Evolutionary conservation across 2,797 vertebrate genomes (phyloP), one percentile per base, ranked within the genome.

Genomic region (Champsocephalus gunnari): DNA sequence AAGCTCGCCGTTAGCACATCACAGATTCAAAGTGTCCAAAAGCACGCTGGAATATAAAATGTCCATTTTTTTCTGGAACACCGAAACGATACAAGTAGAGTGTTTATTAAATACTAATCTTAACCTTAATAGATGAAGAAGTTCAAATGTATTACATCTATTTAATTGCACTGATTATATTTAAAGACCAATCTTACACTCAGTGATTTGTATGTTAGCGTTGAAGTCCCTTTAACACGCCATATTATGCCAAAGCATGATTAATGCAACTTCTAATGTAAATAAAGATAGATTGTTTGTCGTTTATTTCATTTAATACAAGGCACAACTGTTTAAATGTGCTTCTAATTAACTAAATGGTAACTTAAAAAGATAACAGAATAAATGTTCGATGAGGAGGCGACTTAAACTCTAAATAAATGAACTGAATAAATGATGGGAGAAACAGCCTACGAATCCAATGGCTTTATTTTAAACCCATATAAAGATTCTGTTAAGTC

Each of bases 331-430:
- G 19, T 79, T 81, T 66, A 72, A 86, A 87, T 81, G 84, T 63
- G 56, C 66, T 81, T 81, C 53, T 78, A 55, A 62, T 80, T 70
- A 61, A 3, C 12, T 61, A 72, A 82, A 83, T 75, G 66, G 56
- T 74, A 75, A 83, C 84, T 75, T 57, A 66, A 56, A 83, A 77
- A 77, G 76, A 84, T 77, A 82, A 63, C 17, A 53, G 53, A 75
- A 66, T 77, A 71, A 61, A 80, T 86, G 73, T 75, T 77, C 14
- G 1, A 81, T n/a, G 43, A 71, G 62, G 54, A 75, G 66, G 53
- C 64, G 72, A 66, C 38, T 61, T 34, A 56, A 79, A 70, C 57
- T 71, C 34, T 5, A 71, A 74, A 85, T 75, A 66, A 71, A 82
- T 76, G 43, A 48, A 68, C 53, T 56, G 9, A 77, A 59, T 34